Conservation (phyloP, 2,113 vertebrate species). For the Tragelaphus buxtoni region DNA sequence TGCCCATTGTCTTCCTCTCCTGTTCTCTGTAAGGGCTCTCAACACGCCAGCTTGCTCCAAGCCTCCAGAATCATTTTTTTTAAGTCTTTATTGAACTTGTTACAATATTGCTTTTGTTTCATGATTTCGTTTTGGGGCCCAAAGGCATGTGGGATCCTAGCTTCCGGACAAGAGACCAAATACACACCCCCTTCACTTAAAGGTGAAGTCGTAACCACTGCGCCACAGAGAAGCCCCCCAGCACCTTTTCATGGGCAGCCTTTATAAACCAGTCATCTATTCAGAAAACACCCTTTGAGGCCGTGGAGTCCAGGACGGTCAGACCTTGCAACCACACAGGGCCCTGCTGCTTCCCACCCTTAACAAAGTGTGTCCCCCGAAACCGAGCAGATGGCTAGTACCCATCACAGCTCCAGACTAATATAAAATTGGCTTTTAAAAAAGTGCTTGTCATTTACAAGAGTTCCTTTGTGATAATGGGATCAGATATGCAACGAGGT, state of each 20-base stretch:
- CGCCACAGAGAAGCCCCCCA: not conserved
- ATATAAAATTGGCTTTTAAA: not conserved
- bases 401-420: not conserved
- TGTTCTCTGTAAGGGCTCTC: not conserved
- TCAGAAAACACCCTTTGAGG: not conserved
- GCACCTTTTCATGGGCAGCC: not conserved
- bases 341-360: not conserved
- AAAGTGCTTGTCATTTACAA: not conserved
- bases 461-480: not conserved
- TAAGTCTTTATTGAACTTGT: not conserved
- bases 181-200: accelerated
- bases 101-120: not conserved
- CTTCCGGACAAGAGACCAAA: not conserved
- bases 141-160: not conserved
- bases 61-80: not conserved
- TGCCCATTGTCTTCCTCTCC: not conserved
- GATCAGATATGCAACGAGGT: not conserved
- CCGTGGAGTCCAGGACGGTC: not conserved
- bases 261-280: not conserved
- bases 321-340: no score
- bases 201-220: not conserved
- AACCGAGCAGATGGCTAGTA: not conserved
- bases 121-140: not conserved
- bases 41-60: not conserved
- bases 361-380: not conserved